Evolutionary conservation across 2,888 invertebrate genomes (phyloP), one percentile per base, ranked within the genome.

Genomic region (Reticulitermes lucifugus): DNA sequence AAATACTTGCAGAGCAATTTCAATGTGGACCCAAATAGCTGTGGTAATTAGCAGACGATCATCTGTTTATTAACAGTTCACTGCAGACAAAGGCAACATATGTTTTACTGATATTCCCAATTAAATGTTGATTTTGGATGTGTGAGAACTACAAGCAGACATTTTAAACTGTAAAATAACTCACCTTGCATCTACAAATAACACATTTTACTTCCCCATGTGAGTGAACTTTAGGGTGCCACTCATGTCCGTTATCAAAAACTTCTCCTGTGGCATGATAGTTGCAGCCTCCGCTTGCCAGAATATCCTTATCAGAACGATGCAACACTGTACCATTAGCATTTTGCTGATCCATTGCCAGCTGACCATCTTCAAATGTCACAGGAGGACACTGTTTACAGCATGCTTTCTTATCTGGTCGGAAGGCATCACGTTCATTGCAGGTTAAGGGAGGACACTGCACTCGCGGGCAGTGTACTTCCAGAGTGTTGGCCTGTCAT

Each of bases 121-220:
- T 12, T 46, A 46, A 46, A 12, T 46, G 46, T 5, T 18, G 14
- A 55, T 14, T 18, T 55, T 12, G 55, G 55, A 55, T 2, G 18
- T 18, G 55, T 55, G 55, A 55, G 55, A 18, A 55, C 9, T 46
- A 55, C 4, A 18, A 12, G 51, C 51, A 1, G 9, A 51, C 4
- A 4, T 35, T 35, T 35, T 4, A 35, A 35, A 35, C 9, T 46
- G 4, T 7, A 2, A 77, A 22, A 2, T 46, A 22, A 89, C 92
- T 93, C 91, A 98, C 98, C 94, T 96, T 96, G 94, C 98, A 98
- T 88, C 95, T 94, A 90, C 98, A 98, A 88, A 95, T 96, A 90
- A 98, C 96, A 91, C 98, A 98, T 90, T 96, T 95, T 90, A 97
- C 95, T 89, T 96, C 96, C 65, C 98, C 98, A 89, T 97, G 96